Percentiles rank a stretch among this genome's conserved stretches.
Conservation (phyloP, 2,888 invertebrate genomes). For the Odiellus spinosus region DNA sequence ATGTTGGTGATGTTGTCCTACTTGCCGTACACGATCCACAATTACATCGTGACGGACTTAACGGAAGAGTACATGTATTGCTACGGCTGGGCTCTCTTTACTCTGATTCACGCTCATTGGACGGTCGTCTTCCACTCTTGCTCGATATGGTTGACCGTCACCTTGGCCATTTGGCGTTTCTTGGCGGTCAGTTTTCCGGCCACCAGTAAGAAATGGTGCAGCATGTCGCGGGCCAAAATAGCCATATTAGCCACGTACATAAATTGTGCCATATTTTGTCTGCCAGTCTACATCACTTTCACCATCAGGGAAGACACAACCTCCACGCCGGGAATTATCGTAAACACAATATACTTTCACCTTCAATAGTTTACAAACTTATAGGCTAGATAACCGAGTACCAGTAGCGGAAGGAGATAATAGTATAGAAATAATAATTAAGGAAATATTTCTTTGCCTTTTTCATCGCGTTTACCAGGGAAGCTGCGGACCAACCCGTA, state of each 20-base stretch:
- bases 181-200: slow-evolving; percentile 48
- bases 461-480: too few relatives aligned
- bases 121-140: slow-evolving; percentile 75
- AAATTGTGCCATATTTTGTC: slow-evolving; percentile 63
- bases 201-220: slow-evolving; percentile 37
- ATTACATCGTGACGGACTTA: slow-evolving; percentile 39
- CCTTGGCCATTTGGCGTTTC: slow-evolving; percentile 72
- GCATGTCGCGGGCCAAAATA: slow-evolving; percentile 53
- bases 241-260: slow-evolving; percentile 63
- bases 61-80: slow-evolving; percentile 29
- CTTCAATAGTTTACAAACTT: too few relatives aligned
- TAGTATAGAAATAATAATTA: too few relatives aligned
- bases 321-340: not conserved
- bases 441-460: too few relatives aligned
- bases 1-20: slow-evolving; percentile 78
- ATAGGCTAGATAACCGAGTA: too few relatives aligned
- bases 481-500: too few relatives aligned
- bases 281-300: slow-evolving; percentile 68
- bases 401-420: too few relatives aligned
- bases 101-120: slow-evolving; percentile 78
- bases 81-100: slow-evolving; percentile 65
- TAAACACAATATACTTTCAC: too few relatives aligned
- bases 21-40: slow-evolving; percentile 71
- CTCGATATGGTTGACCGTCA: slow-evolving; percentile 81
- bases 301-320: slow-evolving; percentile 36